These are phyloP conservation scores for Oxyura jamaicensis DNA, from an alignment of 2,113 vertebrate species.

Conservation along the genomic window DNA sequence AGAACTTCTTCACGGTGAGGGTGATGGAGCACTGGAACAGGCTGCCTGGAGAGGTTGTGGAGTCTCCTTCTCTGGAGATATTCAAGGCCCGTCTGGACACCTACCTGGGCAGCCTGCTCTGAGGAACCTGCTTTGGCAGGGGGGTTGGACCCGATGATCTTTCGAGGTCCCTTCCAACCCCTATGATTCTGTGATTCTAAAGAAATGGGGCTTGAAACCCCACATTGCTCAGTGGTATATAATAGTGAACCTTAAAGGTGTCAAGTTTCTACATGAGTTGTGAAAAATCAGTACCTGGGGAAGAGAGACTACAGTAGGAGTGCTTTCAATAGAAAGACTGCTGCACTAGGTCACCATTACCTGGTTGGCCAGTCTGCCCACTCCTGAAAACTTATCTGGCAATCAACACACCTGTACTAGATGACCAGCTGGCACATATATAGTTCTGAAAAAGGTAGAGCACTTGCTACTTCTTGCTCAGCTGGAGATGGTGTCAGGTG, in stretches of 20 bases:
- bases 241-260: rapidly evolving
- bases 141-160: too few relatives aligned
- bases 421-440: rapidly evolving
- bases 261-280: not conserved
- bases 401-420: not conserved
- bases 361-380: not conserved
- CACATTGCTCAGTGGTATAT: too few relatives aligned
- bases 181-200: not conserved
- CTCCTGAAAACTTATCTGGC: not conserved
- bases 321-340: rapidly evolving
- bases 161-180: too few relatives aligned
- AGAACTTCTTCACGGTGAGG: too few relatives aligned
- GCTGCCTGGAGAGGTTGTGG: too few relatives aligned
- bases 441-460: not conserved
- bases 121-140: too few relatives aligned
- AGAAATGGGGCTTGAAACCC: not conserved
- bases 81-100: too few relatives aligned
- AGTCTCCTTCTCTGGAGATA: too few relatives aligned
- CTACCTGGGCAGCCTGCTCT: too few relatives aligned
- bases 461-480: not conserved
- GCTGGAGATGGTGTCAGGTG: not conserved
- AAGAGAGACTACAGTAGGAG: not conserved
- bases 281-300: not conserved
- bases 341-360: not conserved
- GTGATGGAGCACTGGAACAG: too few relatives aligned